A percentile compares a stretch with the other conserved stretches of the same genome.
Evolutionary conservation across 2,888 invertebrate genomes (phyloP).

Genomic region (Lochmaea crataegi): DNA sequence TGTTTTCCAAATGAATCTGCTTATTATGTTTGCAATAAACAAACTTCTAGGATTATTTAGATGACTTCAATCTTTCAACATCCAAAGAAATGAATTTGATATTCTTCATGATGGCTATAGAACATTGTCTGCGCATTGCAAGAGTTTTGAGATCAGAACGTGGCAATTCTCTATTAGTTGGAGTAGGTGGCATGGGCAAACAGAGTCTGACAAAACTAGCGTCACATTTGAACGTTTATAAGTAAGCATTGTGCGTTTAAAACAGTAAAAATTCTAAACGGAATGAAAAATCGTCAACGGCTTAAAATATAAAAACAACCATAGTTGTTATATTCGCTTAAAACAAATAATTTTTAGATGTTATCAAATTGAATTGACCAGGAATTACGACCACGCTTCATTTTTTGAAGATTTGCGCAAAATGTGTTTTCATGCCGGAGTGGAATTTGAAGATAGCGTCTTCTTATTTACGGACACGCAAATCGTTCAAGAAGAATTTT

Average conservation of each 20-base stretch:
- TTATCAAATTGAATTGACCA: constrained; percentile 87
- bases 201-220: constrained; percentile 88
- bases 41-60: constrained; percentile 77
- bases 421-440: constrained; percentile 84
- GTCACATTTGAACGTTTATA: constrained; percentile 87
- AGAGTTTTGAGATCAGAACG: constrained; percentile 87
- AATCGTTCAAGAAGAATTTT: constrained; percentile 89
- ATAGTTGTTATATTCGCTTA: too few relatives aligned
- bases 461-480: constrained; percentile 92
- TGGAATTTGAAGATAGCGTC: constrained; percentile 78
- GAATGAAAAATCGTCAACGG: too few relatives aligned
- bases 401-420: constrained; percentile 89
- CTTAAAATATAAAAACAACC: too few relatives aligned
- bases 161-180: constrained; percentile 89
- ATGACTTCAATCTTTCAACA: constrained; percentile 83
- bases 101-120: constrained; percentile 89
- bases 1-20: too few relatives aligned
- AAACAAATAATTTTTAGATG: constrained; percentile 68
- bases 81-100: constrained; percentile 87
- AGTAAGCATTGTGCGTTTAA: constrained; percentile 57
- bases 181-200: constrained; percentile 91
- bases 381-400: constrained; percentile 83
- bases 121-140: constrained; percentile 88
- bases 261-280: neutral
- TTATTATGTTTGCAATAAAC: too few relatives aligned